Evolutionary conservation across 2,888 invertebrate genomes (phyloP).

Genomic region (Caenorhabditis macrosperma): DNA sequence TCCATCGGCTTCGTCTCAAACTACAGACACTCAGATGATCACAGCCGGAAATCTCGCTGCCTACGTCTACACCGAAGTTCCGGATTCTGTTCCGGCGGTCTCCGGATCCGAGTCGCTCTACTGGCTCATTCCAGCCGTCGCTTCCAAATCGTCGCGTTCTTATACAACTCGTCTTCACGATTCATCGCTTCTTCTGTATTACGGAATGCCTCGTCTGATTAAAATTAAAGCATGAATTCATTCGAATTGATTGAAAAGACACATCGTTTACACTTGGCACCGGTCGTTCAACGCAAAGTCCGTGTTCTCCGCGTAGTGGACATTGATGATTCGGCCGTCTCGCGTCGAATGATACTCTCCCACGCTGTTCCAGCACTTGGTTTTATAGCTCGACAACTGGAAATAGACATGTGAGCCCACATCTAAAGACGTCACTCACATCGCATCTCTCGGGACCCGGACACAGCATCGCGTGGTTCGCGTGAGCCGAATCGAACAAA

Average conservation of each 20-base stretch:
- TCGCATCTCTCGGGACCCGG: constrained; percentile 64
- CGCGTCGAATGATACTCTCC: constrained; percentile 58
- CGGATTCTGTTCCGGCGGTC: constrained; percentile 15
- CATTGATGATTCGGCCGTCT: constrained; percentile 45
- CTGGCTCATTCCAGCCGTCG: constrained; percentile 49
- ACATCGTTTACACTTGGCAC: constrained; percentile 29
- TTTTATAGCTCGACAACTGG: constrained; percentile 28
- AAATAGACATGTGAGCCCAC: too few relatives aligned
- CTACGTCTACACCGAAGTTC: constrained; percentile 45
- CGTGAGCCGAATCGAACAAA: constrained; percentile 20
- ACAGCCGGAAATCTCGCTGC: constrained; percentile 48
- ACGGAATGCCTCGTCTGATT: constrained; percentile 51
- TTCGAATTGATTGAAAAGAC: background rate
- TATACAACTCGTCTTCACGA: constrained; percentile 51
- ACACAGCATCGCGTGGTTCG: constrained; percentile 49
- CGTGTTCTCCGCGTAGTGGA: constrained; percentile 53
- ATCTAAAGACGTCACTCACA: constrained; percentile 9
- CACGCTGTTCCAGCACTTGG: constrained; percentile 55
- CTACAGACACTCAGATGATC: constrained; percentile 40
- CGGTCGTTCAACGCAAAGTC: constrained; percentile 41
- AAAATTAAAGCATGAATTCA: constrained; percentile 21
- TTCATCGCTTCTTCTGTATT: constrained; percentile 47
- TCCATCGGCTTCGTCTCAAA: constrained; percentile 11
- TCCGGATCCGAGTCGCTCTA: constrained; percentile 25
- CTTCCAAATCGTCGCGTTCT: background rate